Evolutionary conservation across 1,140 invertebrate genomes (phyloP), one percentile per base, ranked within the genome.

Genomic region (Drosophila mayri): DNA sequence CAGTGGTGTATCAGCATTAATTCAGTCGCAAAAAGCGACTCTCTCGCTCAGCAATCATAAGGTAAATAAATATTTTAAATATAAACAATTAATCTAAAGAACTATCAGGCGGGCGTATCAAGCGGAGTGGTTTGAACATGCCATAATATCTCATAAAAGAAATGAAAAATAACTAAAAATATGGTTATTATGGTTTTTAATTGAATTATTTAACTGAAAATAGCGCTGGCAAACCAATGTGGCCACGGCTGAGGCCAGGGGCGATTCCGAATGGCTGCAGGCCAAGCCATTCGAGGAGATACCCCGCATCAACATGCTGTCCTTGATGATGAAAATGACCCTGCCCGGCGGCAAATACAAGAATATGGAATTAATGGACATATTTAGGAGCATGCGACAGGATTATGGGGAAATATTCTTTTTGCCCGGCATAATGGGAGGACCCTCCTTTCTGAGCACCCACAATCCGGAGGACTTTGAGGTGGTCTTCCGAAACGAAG

Each of bases 381-480:
- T 90, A 12, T 49, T 78, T 8, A 4, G 68, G 40, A 43, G 54
- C 4, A 62, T 81, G 58, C 63, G 66, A 7, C 11, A 52, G 8
- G 86, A 76, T 20, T 80, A 71, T n/a, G 91, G 86, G 4, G 72
- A 90, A 1, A 72, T 90, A n/a, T 76, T 76, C 37, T 64, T 76
- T 11, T 57, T 91, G 52, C 83, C 81, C 12, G 44, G 57, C 0
- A 55, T 80, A 1, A 76, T 92, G n/a, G 91, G 91, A 10, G 64
- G 62, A n/a, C 61, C 67, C 0, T 1, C 76, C 1, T 54, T 80
- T 11, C 5, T 92, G 6, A 62, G 50, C 8, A 86, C 86, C 2
- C 75, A 79, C 40, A 86, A 92, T 70, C 80, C 86, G 9, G 49
- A 80, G 18, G 86, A 92, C 63, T 92, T 91, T 28, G 86, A 91